phyloP scores from a whole-genome alignment of 2,113 vertebrate species.

The Toxotes jaculatrix region DNA sequence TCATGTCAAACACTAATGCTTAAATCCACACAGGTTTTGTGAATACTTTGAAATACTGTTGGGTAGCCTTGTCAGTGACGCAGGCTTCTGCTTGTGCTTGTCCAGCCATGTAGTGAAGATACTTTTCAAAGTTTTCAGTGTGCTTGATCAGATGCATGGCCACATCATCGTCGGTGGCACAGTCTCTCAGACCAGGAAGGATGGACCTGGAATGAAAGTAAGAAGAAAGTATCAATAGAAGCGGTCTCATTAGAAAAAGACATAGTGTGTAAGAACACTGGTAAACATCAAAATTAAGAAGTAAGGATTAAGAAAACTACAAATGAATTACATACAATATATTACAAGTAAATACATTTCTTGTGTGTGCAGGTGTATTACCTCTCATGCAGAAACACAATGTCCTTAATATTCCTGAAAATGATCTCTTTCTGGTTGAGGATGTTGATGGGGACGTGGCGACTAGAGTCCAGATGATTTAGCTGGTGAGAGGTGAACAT shows the following conservation, averaged over 20 bases:
- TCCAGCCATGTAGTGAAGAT: constrained; percentile 93
- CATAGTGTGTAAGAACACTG: not conserved
- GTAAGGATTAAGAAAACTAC: not conserved
- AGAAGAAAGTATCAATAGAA: not conserved
- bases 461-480: constrained; percentile 71
- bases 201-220: constrained; percentile 77
- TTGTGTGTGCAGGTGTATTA: constrained; percentile 60
- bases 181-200: constrained; percentile 85
- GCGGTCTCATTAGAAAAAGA: not conserved
- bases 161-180: constrained; percentile 93
- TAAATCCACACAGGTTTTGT: not conserved
- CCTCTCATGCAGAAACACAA: constrained; percentile 90
- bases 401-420: constrained; percentile 93
- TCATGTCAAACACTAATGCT: not conserved
- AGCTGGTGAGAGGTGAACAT: constrained; percentile 75
- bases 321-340: not conserved
- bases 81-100: constrained; percentile 91
- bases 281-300: not conserved
- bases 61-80: constrained; percentile 87
- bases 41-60: constrained; percentile 93
- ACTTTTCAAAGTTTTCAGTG: constrained; percentile 88
- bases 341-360: not conserved
- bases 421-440: constrained; percentile 84
- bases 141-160: constrained; percentile 93
- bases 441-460: constrained; percentile 67